Evolutionary conservation across 2,888 invertebrate genomes (phyloP).

Genomic region (Lordiphosa fenestrarum): DNA sequence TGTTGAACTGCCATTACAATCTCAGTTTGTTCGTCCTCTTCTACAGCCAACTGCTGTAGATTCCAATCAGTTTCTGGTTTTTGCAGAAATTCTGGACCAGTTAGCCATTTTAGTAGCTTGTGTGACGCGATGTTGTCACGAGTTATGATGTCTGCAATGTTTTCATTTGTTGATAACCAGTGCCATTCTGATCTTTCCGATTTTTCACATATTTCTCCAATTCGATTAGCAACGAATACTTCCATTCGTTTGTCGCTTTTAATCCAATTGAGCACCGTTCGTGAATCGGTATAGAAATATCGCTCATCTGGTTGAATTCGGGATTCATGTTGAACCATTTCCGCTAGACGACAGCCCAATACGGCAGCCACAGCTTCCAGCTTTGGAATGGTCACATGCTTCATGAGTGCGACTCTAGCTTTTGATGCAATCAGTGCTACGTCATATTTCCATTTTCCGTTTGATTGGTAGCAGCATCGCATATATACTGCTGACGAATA

Average conservation of each 20-base stretch:
- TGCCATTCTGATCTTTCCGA: neutral
- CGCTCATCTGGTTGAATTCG: neutral
- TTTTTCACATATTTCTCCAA: too few relatives aligned
- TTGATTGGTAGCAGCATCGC: neutral
- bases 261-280: neutral
- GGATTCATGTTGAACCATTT: neutral
- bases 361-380: neutral
- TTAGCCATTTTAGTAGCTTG: neutral
- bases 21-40: too few relatives aligned
- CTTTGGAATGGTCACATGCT: neutral
- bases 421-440: neutral
- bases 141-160: constrained; percentile 1
- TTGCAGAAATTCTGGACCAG: constrained; percentile 11
- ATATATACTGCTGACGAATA: too few relatives aligned
- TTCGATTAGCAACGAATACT: too few relatives aligned
- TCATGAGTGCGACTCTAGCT: neutral
- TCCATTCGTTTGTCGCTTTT: too few relatives aligned
- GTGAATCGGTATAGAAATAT: constrained; percentile 5
- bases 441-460: neutral
- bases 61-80: neutral
- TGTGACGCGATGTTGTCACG: neutral
- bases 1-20: too few relatives aligned
- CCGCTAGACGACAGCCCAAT: neutral
- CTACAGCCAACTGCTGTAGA: too few relatives aligned
- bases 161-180: constrained; percentile 2